Conservation (phyloP, 2,797 vertebrate species). For the Karalla daura region DNA sequence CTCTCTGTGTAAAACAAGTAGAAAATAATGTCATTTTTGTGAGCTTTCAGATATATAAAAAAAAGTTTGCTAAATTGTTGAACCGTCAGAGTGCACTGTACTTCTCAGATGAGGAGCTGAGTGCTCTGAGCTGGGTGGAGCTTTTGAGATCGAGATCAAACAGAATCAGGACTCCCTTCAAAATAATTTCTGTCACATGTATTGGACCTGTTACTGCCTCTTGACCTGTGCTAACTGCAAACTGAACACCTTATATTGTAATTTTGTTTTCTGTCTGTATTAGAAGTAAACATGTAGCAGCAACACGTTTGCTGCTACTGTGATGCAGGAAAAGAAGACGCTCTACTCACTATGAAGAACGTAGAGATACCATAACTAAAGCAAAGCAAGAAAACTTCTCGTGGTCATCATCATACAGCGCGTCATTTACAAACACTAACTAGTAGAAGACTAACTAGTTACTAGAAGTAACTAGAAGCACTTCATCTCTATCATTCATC, state of each 20-base stretch:
- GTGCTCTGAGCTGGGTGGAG: slow-evolving; percentile 42
- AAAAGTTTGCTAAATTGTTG: slow-evolving; percentile 28
- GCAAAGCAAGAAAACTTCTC: neutral
- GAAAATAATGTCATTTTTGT: neutral
- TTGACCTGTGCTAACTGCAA: slow-evolving; percentile 5
- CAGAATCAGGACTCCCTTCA: slow-evolving; percentile 72
- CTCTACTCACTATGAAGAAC: neutral
- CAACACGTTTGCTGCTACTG: neutral
- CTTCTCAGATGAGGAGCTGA: slow-evolving; percentile 44
- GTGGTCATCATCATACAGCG: too few species aligned
- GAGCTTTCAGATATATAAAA: neutral
- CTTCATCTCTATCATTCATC: slow-evolving; percentile 42
- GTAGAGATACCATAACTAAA: neutral
- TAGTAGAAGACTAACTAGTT: too few species aligned
- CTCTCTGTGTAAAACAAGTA: neutral
- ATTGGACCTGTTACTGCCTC: slow-evolving; percentile 19
- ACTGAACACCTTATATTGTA: neutral
- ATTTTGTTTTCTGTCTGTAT: neutral
- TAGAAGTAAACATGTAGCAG: too few species aligned
- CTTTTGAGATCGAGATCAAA: too few species aligned
- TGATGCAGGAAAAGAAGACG: neutral
- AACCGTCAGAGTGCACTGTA: slow-evolving; percentile 1
- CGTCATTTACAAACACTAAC: too few species aligned
- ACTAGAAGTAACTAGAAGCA: slow-evolving; percentile 36
- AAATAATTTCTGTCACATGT: slow-evolving; percentile 66